Evolutionary conservation across 1,140 invertebrate genomes (phyloP).

Genomic region (Sarcophaga bullata): DNA sequence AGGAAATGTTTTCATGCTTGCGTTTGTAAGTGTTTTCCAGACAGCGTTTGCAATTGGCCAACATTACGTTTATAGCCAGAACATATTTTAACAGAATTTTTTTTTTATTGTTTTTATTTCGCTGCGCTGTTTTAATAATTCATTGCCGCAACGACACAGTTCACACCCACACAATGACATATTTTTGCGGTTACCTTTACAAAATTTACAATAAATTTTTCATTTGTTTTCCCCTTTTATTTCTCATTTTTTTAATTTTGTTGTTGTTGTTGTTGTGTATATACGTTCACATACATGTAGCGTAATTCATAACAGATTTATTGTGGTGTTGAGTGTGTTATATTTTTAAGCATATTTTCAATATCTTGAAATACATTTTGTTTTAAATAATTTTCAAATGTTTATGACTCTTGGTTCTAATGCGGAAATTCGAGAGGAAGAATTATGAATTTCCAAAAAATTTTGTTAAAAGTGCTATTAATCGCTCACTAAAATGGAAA

Average conservation of each 20-base stretch:
- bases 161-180: neutral
- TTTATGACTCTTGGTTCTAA: too few relatives aligned
- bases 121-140: neutral
- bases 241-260: neutral
- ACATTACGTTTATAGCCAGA: neutral
- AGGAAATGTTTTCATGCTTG: conserved; percentile 30
- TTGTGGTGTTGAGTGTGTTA: neutral
- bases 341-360: neutral
- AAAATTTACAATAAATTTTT: neutral
- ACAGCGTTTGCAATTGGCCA: neutral
- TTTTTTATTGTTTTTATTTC: too few relatives aligned
- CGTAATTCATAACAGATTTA: neutral
- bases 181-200: neutral
- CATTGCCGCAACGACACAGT: neutral
- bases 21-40: neutral
- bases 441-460: too few relatives aligned
- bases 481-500: too few relatives aligned
- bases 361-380: neutral
- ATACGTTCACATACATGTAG: neutral
- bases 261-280: neutral
- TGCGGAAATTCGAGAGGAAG: too few relatives aligned
- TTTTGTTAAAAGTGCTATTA: too few relatives aligned
- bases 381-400: neutral
- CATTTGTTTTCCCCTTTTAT: neutral
- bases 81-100: neutral